Evolutionary conservation across 2,888 invertebrate species (phyloP).

Genomic region (Terebella lapidaria): DNA sequence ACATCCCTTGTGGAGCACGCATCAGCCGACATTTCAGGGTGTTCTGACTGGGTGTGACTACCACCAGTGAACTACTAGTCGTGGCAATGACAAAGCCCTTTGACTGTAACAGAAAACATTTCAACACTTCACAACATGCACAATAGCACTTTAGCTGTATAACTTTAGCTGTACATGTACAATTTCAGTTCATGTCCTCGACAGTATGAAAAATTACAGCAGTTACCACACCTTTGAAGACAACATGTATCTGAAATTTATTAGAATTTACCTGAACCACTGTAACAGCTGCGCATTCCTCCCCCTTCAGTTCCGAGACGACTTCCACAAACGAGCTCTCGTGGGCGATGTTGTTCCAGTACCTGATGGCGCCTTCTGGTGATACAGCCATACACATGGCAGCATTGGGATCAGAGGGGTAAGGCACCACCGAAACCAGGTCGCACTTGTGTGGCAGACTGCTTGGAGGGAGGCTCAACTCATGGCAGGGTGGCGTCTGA

Average conservation of each 20-base stretch:
- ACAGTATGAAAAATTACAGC: too few relatives aligned
- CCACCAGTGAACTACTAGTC: not conserved
- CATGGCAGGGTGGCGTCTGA: constrained; percentile 66
- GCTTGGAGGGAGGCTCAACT: constrained; percentile 82
- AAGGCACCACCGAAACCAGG: constrained; percentile 69
- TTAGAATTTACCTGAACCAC: constrained; percentile 43
- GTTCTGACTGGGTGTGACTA: constrained; percentile 32
- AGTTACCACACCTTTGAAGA: too few relatives aligned
- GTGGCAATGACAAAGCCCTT: not conserved
- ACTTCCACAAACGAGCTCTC: constrained; percentile 81
- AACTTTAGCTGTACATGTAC: too few relatives aligned
- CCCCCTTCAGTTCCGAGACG: constrained; percentile 72
- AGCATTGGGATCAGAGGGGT: constrained; percentile 55
- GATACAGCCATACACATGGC: constrained; percentile 71
- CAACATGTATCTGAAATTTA: too few relatives aligned
- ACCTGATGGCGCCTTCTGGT: constrained; percentile 87
- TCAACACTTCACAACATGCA: not conserved
- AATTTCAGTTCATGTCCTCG: too few relatives aligned
- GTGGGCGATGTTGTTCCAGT: constrained; percentile 85
- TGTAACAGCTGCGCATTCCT: constrained; percentile 52
- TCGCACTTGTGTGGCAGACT: constrained; percentile 72
- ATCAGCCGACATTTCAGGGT: constrained; percentile 53
- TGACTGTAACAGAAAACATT: not conserved
- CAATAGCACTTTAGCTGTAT: not conserved
- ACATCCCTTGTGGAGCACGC: constrained; percentile 52